These are phyloP conservation scores for Protodeltote pygarga DNA, from an alignment of 2,888 invertebrate species.

Conservation along the genomic window DNA sequence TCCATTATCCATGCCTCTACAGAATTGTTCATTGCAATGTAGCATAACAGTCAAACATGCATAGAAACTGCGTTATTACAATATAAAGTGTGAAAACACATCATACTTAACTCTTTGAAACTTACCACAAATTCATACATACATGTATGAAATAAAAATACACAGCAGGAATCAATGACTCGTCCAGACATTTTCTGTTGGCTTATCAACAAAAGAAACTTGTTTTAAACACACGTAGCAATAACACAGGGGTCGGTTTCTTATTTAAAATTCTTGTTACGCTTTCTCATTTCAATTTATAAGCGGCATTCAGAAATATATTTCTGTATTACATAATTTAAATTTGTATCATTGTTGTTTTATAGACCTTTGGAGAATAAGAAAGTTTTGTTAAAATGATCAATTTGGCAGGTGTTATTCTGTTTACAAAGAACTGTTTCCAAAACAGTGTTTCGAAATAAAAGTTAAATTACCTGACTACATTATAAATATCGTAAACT, in stretches of 20 bases:
- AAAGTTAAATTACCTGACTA: too few species aligned
- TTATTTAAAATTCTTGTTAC: conserved; percentile 74
- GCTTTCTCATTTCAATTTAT: conserved; percentile 77
- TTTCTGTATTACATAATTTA: conserved; percentile 53
- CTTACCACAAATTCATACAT: conserved; percentile 25
- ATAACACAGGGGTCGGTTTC: conserved; percentile 63
- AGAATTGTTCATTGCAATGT: background rate
- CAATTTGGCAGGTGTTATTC: too few species aligned
- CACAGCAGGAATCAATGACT: conserved; percentile 69
- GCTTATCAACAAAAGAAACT: conserved; percentile 82
- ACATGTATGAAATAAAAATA: conserved; percentile 48
- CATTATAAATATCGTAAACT: too few species aligned
- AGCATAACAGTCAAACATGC: conserved; percentile 1
- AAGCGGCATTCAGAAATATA: conserved; percentile 54
- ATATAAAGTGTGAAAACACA: too few species aligned
- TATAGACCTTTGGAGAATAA: conserved; percentile 29
- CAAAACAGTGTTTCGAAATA: too few species aligned
- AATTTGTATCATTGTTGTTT: conserved; percentile 51
- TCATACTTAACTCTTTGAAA: conserved; percentile 5
- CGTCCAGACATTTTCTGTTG: conserved; percentile 66
- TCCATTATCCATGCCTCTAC: too few species aligned
- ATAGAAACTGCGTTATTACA: too few species aligned
- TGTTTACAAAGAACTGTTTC: too few species aligned
- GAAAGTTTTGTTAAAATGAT: too few species aligned
- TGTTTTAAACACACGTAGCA: conserved; percentile 72